A percentile compares a stretch with the other conserved stretches of the same genome.
phyloP scores from a whole-genome alignment of 1,140 invertebrate genomes.

The Trialeurodes vaporariorum region DNA sequence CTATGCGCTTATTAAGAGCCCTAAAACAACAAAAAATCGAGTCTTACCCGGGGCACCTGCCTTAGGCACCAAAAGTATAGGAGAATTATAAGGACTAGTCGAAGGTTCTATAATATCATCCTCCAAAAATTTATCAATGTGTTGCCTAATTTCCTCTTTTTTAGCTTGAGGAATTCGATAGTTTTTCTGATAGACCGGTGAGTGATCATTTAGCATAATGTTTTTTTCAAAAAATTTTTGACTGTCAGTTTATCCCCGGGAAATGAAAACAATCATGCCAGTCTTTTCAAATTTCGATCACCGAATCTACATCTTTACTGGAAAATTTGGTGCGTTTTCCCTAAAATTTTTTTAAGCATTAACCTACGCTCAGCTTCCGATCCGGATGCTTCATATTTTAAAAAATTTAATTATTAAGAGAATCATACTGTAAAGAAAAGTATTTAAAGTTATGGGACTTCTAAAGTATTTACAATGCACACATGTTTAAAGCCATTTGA shows the following conservation, averaged over 20 bases:
- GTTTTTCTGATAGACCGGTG: slow-evolving; percentile 23
- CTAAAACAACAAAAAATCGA: slow-evolving; percentile 20
- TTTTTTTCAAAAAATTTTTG: slow-evolving; percentile 19
- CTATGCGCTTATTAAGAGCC: slow-evolving; percentile 22
- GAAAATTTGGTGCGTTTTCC: too few species aligned
- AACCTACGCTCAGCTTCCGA: neutral
- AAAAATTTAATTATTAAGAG: neutral
- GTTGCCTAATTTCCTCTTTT: slow-evolving; percentile 28
- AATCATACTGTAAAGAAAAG: neutral
- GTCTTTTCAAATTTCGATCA: neutral
- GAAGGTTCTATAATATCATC: slow-evolving; percentile 15
- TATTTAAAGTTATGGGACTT: neutral
- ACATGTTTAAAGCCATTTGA: neutral
- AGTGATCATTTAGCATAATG: slow-evolving; percentile 19
- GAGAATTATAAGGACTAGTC: slow-evolving; percentile 14
- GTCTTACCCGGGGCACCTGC: slow-evolving; percentile 8
- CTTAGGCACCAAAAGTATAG: slow-evolving; percentile 15
- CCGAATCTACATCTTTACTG: neutral
- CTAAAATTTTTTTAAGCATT: neutral
- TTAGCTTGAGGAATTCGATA: slow-evolving; percentile 31
- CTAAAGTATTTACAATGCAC: neutral
- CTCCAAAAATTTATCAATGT: slow-evolving; percentile 24
- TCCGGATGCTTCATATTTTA: too few species aligned
- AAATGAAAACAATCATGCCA: neutral
- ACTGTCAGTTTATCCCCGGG: neutral